Base-by-base conservation (phyloP, 2,888 invertebrate species). In the Chelonus formosanus region DNA sequence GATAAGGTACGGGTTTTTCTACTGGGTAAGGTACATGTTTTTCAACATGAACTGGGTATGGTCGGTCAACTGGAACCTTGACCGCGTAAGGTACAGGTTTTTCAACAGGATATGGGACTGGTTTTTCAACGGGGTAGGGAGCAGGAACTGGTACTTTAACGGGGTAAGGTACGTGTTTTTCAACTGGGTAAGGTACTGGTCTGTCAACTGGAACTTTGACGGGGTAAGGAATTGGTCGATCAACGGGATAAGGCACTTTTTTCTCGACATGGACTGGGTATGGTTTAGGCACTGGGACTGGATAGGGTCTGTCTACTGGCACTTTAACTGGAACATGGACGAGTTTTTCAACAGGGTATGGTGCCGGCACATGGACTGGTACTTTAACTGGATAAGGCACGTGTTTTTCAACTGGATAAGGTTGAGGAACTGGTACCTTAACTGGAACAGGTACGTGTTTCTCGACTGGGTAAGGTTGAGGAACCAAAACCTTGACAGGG, bases 391-490 rank as follows among this genome's bases (percentile, higher is more conserved):
- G 92, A 86, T 92, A 92, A 75, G 92, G 92, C 75, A 89, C 88
- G 80, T 89, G 89, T 83, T 92, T 92, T 84, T 91, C 91, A 36
- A 93, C 92, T 71, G 92, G 92, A 85, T 92, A 92, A 74, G 92
- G 92, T 54, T 83, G 80, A 3, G 83, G 83, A 65, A 92, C 91
- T 69, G 87, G 90, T 56, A 92, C 91, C 86, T 91, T 91, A 10
- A 93, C 91, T 75, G 92, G 92, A 81, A 89, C 88, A 44, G 89
- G 93, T 8, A 92, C 84, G 80, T 89, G 89, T 83, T 92, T 92
- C 84, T 91, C 91, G 20, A 93, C 92, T 71, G 92, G 92, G 85
- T 92, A 92, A 74, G 93, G 92, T 77, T 92, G 91, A 67, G 92
- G 92, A 64, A 92, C 92, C n/a, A 88, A 86, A 63, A 93, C 92